These are phyloP conservation scores for Corythornis leucogaster DNA, from an alignment of 2,797 vertebrate species.

Conservation along the genomic window DNA sequence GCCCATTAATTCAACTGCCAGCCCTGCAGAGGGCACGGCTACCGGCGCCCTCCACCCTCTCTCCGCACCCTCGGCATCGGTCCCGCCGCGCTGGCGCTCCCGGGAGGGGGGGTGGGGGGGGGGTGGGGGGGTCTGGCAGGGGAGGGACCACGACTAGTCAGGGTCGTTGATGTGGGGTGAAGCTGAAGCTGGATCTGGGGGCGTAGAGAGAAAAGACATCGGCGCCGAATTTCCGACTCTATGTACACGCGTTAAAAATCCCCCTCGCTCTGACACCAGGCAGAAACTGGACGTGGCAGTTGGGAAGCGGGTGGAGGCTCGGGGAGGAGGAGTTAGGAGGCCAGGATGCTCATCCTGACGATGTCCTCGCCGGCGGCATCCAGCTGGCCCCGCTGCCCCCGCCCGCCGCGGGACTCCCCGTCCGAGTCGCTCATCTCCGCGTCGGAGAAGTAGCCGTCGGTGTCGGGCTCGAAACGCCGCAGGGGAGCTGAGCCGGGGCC, in stretches of 20 bases:
- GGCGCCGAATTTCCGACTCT: constrained; percentile 77
- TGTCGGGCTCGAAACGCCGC: constrained; percentile 83
- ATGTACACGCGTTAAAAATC: constrained; percentile 75
- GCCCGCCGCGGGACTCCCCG: constrained; percentile 76
- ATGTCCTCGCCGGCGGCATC: constrained; percentile 90
- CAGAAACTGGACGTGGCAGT: constrained; percentile 78
- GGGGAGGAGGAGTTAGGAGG: constrained; percentile 82
- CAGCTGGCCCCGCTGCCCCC: constrained; percentile 84
- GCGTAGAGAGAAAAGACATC: constrained; percentile 76
- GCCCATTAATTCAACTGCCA: constrained; percentile 63
- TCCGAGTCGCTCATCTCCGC: constrained; percentile 92
- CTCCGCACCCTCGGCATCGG: neutral
- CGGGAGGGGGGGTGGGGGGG: neutral
- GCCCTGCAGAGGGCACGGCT: constrained; percentile 8
- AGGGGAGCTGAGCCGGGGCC: constrained; percentile 65
- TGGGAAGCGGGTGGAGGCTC: constrained; percentile 74
- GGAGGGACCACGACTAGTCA: constrained; percentile 45
- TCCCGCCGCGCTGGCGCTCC: neutral
- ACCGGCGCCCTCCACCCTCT: neutral
- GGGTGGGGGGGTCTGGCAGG: neutral
- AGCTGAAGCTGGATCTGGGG: constrained; percentile 76
- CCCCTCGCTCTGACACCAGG: constrained; percentile 65
- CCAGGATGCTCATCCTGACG: constrained; percentile 92
- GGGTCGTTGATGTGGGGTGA: constrained; percentile 57
- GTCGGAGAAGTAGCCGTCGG: constrained; percentile 93